Evolutionary conservation across 2,888 invertebrate species (phyloP), one percentile per base, ranked within the genome.

Genomic region (Petrolisthes cinctipes): DNA sequence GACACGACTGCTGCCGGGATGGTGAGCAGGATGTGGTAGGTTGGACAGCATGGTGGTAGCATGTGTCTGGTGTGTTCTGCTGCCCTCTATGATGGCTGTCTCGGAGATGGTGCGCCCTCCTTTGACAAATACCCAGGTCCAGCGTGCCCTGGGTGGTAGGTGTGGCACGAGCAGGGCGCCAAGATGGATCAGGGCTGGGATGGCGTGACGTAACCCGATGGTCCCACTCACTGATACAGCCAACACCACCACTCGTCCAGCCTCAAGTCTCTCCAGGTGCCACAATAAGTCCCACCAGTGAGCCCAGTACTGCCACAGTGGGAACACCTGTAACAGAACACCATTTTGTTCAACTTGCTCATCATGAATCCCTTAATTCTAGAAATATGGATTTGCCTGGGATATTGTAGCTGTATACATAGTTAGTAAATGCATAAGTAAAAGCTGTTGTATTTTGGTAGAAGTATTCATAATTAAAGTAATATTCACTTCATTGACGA

Each of bases 91-190:
- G 14, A 85, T 23, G 14, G 81, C 83, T 4, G 87, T 84, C 56
- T 90, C 90, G 4, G 85, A 86, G 54, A 90, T 71, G 9, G 90
- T 90, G n/a, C 82, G 84, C 7, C 90, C 90, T 6, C 90, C 90
- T 51, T 90, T 90, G 51, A 90, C 71, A 61, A 89, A 89, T 6
- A 86, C 68, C 90, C 83, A 88, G 14, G 66, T 80, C 85, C 87
- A 83, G 56, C 14, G 85, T 20, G 83, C 79, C 14, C n/a, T 23
- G 73, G 80, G 85, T 6, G 82, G 79, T 23, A 89, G 84, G 82
- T 82, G 85, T 17, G 54, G 66, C 9, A 20, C 86, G 37, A 83
- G 79, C 57, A 86, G 61, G 66, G 86, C 83, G 9, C 83, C 82
- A 23, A 82, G 85, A 11, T 51, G 73, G n/a, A 61, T 56, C 6